Evolutionary conservation across 2,797 vertebrate species (phyloP).

Genomic region (Myiotriccus ornatus): DNA sequence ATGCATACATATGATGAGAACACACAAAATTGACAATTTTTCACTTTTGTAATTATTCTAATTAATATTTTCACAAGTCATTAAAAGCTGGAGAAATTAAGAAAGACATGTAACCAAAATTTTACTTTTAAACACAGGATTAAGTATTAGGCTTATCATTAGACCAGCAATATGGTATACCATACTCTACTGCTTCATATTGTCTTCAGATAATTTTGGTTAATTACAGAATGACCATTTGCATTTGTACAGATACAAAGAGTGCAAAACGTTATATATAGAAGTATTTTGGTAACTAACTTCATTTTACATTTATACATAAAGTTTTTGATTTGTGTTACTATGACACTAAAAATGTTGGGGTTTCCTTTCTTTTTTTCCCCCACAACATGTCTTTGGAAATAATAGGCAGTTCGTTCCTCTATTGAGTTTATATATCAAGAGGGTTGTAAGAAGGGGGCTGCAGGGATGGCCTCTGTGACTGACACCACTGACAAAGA

Average conservation of each 20-base stretch:
- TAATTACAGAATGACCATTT: background rate
- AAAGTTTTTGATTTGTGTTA: background rate
- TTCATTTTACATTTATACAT: background rate
- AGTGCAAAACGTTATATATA: background rate
- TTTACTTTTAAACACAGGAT: background rate
- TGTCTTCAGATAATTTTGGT: background rate
- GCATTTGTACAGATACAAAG: background rate
- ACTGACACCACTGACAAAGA: background rate
- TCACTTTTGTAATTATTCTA: background rate
- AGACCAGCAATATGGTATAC: background rate
- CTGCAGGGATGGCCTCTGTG: background rate
- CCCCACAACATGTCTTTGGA: background rate
- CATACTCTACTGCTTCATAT: background rate
- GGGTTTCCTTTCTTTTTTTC: accelerated
- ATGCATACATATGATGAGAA: background rate
- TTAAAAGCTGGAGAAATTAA: background rate
- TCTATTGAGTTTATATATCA: accelerated
- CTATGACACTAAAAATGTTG: background rate
- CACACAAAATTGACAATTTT: background rate
- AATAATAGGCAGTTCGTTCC: background rate
- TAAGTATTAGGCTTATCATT: background rate
- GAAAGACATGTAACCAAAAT: background rate
- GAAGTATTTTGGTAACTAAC: background rate
- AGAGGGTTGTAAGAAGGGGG: too few species aligned
- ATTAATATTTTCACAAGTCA: background rate